Percentiles rank a stretch among this genome's conserved stretches.
Conservation (phyloP, 2,113 vertebrate genomes). For the Psephotus haematonotus region DNA sequence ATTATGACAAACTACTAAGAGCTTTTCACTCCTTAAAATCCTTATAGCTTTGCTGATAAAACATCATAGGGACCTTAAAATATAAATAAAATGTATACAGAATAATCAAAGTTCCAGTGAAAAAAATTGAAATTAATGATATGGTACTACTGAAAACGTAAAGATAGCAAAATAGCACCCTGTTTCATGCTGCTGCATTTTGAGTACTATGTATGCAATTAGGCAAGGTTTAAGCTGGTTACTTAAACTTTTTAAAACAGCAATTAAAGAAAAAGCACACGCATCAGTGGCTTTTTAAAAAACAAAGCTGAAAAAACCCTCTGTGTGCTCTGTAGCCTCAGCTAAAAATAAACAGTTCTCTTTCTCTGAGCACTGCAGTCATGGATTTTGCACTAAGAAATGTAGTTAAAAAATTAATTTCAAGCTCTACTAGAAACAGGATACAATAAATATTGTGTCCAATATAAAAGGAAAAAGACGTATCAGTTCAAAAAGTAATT, state of each 20-base stretch:
- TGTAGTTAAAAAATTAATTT: conserved; percentile 15
- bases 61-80: background rate
- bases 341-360: background rate
- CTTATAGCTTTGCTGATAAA: background rate
- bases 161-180: background rate
- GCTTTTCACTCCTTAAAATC: background rate
- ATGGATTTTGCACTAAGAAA: background rate
- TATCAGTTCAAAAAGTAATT: background rate
- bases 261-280: background rate
- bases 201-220: background rate
- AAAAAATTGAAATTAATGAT: background rate
- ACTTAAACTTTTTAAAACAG: background rate
- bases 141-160: background rate
- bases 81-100: background rate
- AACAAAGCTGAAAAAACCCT: background rate
- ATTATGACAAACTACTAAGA: background rate
- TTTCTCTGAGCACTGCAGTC: background rate
- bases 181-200: background rate
- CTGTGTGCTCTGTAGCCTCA: background rate
- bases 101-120: background rate
- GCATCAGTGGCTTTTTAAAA: background rate
- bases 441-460: conserved; percentile 1
- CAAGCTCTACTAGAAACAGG: conserved; percentile 21
- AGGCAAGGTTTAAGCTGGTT: background rate
- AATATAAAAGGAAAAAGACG: background rate